Evolutionary conservation across 2,797 vertebrate genomes (phyloP).

Genomic region (Coluber constrictor): DNA sequence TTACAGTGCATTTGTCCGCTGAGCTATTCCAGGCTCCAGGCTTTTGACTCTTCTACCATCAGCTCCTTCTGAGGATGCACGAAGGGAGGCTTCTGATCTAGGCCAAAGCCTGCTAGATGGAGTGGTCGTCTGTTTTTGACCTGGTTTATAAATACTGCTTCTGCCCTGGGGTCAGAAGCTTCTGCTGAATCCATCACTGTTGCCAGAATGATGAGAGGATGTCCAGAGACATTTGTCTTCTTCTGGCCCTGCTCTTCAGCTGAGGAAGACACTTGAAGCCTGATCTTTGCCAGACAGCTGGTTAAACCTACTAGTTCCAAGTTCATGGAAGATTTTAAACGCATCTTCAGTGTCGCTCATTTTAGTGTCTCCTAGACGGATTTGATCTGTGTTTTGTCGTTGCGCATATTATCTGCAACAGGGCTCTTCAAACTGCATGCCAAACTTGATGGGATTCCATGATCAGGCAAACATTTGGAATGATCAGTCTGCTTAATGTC

Average conservation of each 20-base stretch:
- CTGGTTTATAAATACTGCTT: background rate
- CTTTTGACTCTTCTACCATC: background rate
- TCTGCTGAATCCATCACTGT: background rate
- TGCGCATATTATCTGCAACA: background rate
- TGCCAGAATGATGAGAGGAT: background rate
- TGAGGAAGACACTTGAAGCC: background rate
- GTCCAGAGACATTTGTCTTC: background rate
- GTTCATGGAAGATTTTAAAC: background rate
- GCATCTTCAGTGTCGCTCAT: background rate
- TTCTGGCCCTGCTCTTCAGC: background rate
- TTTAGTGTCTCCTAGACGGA: background rate
- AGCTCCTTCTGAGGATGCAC: background rate
- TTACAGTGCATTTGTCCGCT: too few species aligned
- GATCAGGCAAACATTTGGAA: background rate
- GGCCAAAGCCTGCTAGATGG: background rate
- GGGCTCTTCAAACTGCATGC: background rate
- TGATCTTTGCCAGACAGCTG: background rate
- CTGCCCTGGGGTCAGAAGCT: background rate
- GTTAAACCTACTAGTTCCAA: background rate
- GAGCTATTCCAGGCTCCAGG: too few species aligned
- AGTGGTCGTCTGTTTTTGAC: background rate
- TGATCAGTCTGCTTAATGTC: background rate
- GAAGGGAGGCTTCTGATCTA: background rate
- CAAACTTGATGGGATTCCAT: background rate
- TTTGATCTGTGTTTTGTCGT: background rate